Percentiles rank a stretch among this genome's conserved stretches.
Conservation (phyloP, 2,888 invertebrate species). For the Agapostemon virescens region DNA sequence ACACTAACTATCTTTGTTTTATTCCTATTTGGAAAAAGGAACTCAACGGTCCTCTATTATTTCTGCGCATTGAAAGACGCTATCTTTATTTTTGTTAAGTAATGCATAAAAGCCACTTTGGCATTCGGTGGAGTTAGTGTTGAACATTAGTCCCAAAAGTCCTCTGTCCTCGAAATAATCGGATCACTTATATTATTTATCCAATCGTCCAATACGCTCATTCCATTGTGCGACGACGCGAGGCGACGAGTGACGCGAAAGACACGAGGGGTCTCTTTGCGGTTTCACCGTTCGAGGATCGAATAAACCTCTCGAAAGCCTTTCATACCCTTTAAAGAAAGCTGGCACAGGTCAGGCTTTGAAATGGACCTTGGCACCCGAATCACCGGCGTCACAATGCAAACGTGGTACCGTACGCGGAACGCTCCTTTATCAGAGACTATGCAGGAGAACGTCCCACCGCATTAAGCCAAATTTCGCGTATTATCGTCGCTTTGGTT, state of each 20-base stretch:
- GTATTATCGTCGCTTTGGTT: constrained; percentile 37
- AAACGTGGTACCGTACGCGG: constrained; percentile 49
- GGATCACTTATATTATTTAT: no score
- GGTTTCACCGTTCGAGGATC: constrained; percentile 13
- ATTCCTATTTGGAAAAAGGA: no score
- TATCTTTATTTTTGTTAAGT: no score
- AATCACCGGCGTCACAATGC: constrained; percentile 53
- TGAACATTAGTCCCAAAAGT: no score
- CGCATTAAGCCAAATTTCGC: constrained; percentile 46
- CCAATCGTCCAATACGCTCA: neutral
- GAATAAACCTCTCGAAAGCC: constrained; percentile 37
- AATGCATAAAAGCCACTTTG: no score
- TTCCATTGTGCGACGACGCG: neutral
- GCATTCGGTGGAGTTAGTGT: no score
- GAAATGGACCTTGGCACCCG: constrained; percentile 47
- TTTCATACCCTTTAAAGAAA: constrained; percentile 40
- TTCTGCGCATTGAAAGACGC: no score
- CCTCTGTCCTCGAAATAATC: neutral
- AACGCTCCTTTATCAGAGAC: constrained; percentile 50
- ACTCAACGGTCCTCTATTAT: no score
- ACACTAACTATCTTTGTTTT: no score
- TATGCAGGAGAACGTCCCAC: constrained; percentile 38
- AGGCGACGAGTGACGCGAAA: neutral
- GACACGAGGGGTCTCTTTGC: neutral
- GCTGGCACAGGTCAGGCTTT: constrained; percentile 37